Base-by-base conservation (phyloP, 2,113 vertebrate genomes). In the Lasiurus borealis region DNA sequence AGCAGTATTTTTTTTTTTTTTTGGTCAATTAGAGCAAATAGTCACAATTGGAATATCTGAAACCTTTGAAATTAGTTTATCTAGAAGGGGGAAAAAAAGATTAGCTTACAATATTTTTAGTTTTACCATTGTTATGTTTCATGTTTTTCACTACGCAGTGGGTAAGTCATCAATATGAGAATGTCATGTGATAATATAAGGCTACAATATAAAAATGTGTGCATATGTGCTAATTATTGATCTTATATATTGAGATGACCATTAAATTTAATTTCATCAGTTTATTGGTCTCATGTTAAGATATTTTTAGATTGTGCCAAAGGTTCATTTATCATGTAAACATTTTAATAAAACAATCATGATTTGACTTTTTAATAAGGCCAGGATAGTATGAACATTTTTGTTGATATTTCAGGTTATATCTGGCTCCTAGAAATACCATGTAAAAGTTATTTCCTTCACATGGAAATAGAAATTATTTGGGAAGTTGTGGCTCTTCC, bases 361-460 rank as follows among this genome's bases (percentile, higher is more conserved):
- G 71, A 72, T 77, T 86, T 78, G 15, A 87, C 5, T 48, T 95
- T 88, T 69, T 75, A 80, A 81, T 57, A 46, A 92, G 18, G 12
- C 12, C 18, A 46, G 25, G 62, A 82, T 87, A 88, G 15, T 73
- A 19, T 68, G n/a, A 73, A 69, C 0, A 29, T 44, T 62, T 44
- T 66, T 54, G 57, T 76, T 54, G 6, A 36, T 50, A 52, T 73
- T 81, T 88, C n/a, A 88, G 19, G 46, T 64, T 44, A 13, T 1
- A 44, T 46, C 15, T 64, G 21, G 27, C 62, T 15, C 13, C 34
- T 57, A 36, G 69, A 91, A 80, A 90, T 80, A 85, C 59, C 88
- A 34, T 34, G 2, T 19, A 64, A 76, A 92, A 81, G 34, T 91
- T 13, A 89, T 77, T 85, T 81, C 27, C 7, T 85, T 81, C 29